A percentile compares a stretch with the other conserved stretches of the same genome.
Evolutionary conservation across 2,888 invertebrate species (phyloP).

Genomic region (Nomada hirtipes): DNA sequence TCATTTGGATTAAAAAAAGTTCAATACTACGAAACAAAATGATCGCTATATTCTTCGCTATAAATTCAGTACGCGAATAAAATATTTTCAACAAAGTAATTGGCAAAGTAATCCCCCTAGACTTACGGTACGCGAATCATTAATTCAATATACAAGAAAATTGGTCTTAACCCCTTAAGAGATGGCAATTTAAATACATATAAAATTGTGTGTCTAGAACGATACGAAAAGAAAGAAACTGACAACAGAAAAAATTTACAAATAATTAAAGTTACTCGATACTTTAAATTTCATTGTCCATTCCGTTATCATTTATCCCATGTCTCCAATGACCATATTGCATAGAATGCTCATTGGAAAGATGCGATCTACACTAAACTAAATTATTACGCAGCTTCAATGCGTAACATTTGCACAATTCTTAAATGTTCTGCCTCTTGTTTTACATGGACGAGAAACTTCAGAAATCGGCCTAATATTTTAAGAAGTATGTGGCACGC

Average conservation of each 20-base stretch:
- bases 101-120: conserved; percentile 12
- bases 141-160: conserved; percentile 48
- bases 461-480: conserved; percentile 7
- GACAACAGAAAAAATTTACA: conserved; percentile 33
- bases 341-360: conserved; percentile 20
- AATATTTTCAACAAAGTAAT: conserved; percentile 41
- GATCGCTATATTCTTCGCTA: conserved; percentile 26
- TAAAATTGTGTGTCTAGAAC: conserved; percentile 24
- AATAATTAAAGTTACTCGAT: conserved; percentile 9
- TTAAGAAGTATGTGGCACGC: conserved; percentile 15
- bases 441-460: conserved; percentile 13
- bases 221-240: conserved; percentile 9
- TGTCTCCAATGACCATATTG: background rate
- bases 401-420: background rate
- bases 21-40: conserved; percentile 34
- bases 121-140: conserved; percentile 29
- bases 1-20: conserved; percentile 9
- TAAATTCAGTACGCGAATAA: conserved; percentile 44
- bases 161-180: conserved; percentile 12
- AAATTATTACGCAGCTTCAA: conserved; percentile 34
- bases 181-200: conserved; percentile 31
- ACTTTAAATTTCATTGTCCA: background rate
- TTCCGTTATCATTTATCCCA: conserved; percentile 37
- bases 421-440: background rate
- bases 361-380: conserved; percentile 33